Base-by-base conservation (phyloP, 1,140 invertebrate species). In the Diprion similis region DNA sequence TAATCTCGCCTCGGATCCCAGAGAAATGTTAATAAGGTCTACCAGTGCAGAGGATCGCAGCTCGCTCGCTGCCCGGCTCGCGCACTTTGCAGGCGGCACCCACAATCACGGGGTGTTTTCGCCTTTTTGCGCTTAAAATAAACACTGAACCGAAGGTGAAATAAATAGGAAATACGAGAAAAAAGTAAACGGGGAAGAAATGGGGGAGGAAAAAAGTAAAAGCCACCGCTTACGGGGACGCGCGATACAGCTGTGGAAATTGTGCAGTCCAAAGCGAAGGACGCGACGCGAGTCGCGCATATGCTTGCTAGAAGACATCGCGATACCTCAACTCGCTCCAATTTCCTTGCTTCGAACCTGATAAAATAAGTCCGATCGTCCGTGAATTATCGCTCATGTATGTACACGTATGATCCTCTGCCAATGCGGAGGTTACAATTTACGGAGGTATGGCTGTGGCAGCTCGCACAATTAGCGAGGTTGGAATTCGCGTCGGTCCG, bases 21-120 rank as follows among this genome's bases (percentile, higher is more conserved):
- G 76, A 85, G 83, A 88, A 88, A 88, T 88, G 86, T 88, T 87
- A 87, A 88, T 88, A 87, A 87, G 86, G 85, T 68, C 66, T 68
- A 18, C 37, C 66, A 13, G 15, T 37, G 24, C 24, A 3, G 24
- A 37, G 24, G 24, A 37, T 11, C 72, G 73, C 73, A 51, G 76
- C 71, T 67, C n/a, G n/a, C n/a, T 17, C 8, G 66, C 19, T 67
- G 59, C 68, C 45, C 72, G 66, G 45, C 18, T 13, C 10, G 45
- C 11, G 46, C 59, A 13, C 11, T 66, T 74, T 47, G n/a, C 51
- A 17, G 51, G 51, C 51, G 51, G 51, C 51, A 59, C 51, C 51
- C 51, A 59, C 51, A 59, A 59, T 59, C 51, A 59, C 51, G 3
- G 51, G n/a, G 51, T 59, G 68, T 75, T 75, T 75, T 68, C 71